Percentiles rank a stretch among this genome's conserved stretches.
These are phyloP conservation scores for Cervus canadensis DNA, from an alignment of 2,113 vertebrate genomes.

Conservation along the genomic window DNA sequence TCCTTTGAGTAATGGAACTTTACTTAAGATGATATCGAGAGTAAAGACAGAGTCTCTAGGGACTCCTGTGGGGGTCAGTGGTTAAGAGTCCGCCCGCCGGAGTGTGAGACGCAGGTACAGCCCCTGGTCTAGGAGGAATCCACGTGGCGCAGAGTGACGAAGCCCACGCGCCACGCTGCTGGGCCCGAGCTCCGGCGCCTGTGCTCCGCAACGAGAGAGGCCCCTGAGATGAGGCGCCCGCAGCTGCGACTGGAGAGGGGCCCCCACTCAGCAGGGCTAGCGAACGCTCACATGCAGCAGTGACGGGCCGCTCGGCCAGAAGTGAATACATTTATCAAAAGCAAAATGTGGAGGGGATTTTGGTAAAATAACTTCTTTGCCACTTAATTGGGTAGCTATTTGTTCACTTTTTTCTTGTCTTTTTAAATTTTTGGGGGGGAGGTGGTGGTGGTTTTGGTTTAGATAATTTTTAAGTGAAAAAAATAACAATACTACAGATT, in stretches of 20 bases:
- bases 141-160: accelerated
- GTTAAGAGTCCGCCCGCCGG: neutral
- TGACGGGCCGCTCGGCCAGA: neutral
- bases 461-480: conserved; percentile 17
- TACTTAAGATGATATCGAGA: neutral
- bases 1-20: neutral
- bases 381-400: neutral
- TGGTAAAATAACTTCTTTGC: conserved; percentile 18
- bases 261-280: neutral
- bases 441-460: neutral
- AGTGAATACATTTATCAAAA: accelerated
- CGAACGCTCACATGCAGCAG: neutral
- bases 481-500: neutral
- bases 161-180: accelerated
- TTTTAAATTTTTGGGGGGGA: accelerated
- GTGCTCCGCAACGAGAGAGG: accelerated
- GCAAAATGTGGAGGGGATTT: neutral
- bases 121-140: neutral
- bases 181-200: neutral
- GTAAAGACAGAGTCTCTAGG: neutral
- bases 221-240: accelerated
- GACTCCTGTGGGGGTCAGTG: neutral
- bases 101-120: neutral
- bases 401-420: neutral
- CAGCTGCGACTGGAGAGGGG: neutral